These are phyloP conservation scores for Atta colombica DNA, from an alignment of 1,140 invertebrate genomes.

Conservation along the genomic window DNA sequence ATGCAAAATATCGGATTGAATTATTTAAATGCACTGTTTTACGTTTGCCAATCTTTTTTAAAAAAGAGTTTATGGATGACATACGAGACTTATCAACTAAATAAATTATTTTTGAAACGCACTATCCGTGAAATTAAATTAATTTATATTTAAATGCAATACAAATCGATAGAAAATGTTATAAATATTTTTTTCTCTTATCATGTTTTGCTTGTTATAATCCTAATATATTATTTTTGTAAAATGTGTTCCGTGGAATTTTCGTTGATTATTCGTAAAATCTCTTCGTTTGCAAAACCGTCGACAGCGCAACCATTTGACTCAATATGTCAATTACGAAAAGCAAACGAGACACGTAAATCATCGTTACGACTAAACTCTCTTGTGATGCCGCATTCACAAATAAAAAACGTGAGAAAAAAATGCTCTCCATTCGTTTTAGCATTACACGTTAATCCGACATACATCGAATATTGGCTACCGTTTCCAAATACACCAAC, in stretches of 20 bases:
- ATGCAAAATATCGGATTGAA: conserved; percentile 11
- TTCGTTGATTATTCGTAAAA: conserved; percentile 69
- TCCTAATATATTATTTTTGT: conserved; percentile 33
- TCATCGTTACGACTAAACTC: conserved; percentile 67
- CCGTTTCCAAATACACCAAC: conserved; percentile 34
- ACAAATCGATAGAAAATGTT: conserved; percentile 31
- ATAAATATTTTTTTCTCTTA: background rate
- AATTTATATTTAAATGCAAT: conserved; percentile 37
- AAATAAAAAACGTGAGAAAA: conserved; percentile 58
- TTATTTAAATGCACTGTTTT: conserved; percentile 3
- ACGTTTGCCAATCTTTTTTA: no score
- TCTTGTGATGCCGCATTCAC: conserved; percentile 51
- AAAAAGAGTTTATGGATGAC: background rate
- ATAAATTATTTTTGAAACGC: background rate
- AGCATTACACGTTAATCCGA: conserved; percentile 64
- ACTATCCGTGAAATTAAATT: background rate
- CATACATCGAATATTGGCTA: conserved; percentile 56
- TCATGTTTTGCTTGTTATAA: conserved; percentile 31
- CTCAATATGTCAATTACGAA: conserved; percentile 72
- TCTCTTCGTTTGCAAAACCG: conserved; percentile 69
- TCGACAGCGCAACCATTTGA: conserved; percentile 66
- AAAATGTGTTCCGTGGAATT: conserved; percentile 34
- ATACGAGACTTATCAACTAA: conserved; percentile 10
- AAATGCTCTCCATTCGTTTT: conserved; percentile 67
- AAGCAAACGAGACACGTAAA: conserved; percentile 73